phyloP scores from a whole-genome alignment of 2,797 vertebrate genomes.

The Melanotaenia boesemani region DNA sequence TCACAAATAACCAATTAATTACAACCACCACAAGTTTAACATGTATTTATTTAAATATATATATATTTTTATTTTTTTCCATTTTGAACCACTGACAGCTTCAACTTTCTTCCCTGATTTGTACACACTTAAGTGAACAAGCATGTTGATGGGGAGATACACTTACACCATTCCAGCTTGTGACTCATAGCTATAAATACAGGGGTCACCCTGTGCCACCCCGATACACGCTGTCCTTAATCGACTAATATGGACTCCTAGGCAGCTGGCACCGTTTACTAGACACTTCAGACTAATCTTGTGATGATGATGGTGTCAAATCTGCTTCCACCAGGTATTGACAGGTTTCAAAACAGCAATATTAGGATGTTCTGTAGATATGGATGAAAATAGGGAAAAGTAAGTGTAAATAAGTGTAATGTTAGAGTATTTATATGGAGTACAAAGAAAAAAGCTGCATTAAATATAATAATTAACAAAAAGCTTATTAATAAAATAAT shows the following conservation, averaged over 20 bases:
- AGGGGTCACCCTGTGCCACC: conserved; percentile 53
- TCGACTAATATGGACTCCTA: conserved; percentile 77
- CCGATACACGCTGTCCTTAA: conserved; percentile 69
- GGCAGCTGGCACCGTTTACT: conserved; percentile 51
- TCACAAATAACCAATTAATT: not conserved
- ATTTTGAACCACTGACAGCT: conserved; percentile 26
- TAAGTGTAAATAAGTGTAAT: not conserved
- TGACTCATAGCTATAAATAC: conserved; percentile 83
- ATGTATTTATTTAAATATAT: too few species aligned
- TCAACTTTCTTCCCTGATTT: conserved; percentile 30
- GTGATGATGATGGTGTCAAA: conserved; percentile 61
- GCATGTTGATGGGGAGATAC: conserved; percentile 72
- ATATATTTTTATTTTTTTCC: not conserved
- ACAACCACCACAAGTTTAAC: not conserved
- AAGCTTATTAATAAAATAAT: not conserved
- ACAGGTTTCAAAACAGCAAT: conserved; percentile 23
- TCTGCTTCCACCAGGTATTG: conserved; percentile 36
- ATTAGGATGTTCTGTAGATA: not conserved
- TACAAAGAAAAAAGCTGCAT: not conserved
- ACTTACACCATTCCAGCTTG: conserved; percentile 69
- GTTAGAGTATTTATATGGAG: not conserved
- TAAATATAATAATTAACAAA: not conserved
- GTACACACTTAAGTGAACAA: conserved; percentile 62
- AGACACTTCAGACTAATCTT: conserved; percentile 62
- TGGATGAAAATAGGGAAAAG: not conserved